Conservation (phyloP, 2,888 invertebrate species). For the Lasioglossum vierecki region DNA sequence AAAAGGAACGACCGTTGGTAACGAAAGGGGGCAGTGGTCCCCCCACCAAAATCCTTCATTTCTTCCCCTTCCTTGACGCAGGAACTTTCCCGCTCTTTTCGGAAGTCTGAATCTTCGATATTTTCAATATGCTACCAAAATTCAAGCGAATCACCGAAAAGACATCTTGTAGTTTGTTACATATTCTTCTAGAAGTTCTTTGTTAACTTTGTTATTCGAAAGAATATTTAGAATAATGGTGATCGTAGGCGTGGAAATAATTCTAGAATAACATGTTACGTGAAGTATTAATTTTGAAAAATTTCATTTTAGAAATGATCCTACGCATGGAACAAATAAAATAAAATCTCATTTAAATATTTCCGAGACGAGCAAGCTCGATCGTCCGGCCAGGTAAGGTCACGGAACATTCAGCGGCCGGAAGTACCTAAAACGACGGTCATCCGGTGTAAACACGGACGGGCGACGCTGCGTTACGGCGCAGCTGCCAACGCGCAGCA, state of each 20-base stretch:
- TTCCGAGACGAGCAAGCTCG: background rate
- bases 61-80: conserved; percentile 12
- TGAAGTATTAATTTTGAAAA: background rate
- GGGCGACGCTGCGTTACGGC: conserved; percentile 65
- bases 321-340: background rate
- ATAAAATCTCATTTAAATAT: background rate
- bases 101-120: no score
- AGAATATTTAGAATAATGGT: no score
- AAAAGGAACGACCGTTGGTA: conserved; percentile 3
- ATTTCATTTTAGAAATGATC: background rate
- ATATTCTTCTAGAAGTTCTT: no score
- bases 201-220: no score
- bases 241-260: background rate
- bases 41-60: conserved; percentile 29
- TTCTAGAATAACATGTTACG: background rate
- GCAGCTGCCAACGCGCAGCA: conserved; percentile 78
- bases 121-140: no score
- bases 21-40: conserved; percentile 40
- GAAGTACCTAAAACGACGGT: conserved; percentile 63
- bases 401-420: conserved; percentile 46
- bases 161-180: no score
- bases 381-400: background rate
- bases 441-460: conserved; percentile 73
- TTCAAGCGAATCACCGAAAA: no score
- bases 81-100: conserved; percentile 59